A percentile compares a stretch with the other conserved stretches of the same genome.
Conservation (phyloP, 1,140 invertebrate species). For the Oedothorax gibbosus region DNA sequence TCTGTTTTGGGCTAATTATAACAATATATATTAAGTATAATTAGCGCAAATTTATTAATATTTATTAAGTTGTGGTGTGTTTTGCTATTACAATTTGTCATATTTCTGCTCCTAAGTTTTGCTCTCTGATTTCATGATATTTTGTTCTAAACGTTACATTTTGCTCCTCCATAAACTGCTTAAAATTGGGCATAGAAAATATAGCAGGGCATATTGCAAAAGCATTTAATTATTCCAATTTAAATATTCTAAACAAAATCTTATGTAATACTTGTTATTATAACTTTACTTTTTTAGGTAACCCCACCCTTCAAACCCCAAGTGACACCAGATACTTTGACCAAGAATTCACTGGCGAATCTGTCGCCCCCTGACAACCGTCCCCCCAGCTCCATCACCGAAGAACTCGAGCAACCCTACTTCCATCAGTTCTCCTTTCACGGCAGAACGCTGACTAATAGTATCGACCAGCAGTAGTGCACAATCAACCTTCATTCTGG, state of each 20-base stretch:
- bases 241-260: neutral
- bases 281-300: slow-evolving; percentile 71
- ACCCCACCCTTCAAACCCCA: slow-evolving; percentile 95
- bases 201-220: too few relatives aligned
- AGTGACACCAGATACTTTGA: slow-evolving; percentile 98
- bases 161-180: too few relatives aligned
- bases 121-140: too few relatives aligned
- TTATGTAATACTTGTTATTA: neutral
- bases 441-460: slow-evolving; percentile 65
- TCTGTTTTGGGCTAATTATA: too few relatives aligned
- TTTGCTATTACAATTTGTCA: too few relatives aligned
- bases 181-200: too few relatives aligned
- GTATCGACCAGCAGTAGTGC: slow-evolving; percentile 52
- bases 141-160: too few relatives aligned
- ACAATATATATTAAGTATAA: too few relatives aligned
- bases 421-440: slow-evolving; percentile 86
- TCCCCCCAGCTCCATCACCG: slow-evolving; percentile 76
- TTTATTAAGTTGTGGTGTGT: too few relatives aligned
- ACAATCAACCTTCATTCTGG: neutral
- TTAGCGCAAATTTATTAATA: too few relatives aligned
- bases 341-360: slow-evolving; percentile 97
- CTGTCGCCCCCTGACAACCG: slow-evolving; percentile 75
- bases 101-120: too few relatives aligned
- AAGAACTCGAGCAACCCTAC: slow-evolving; percentile 78
- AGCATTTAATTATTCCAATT: too few relatives aligned